These are phyloP conservation scores for Engystomops pustulosus DNA, from an alignment of 2,113 vertebrate genomes.

Conservation along the genomic window DNA sequence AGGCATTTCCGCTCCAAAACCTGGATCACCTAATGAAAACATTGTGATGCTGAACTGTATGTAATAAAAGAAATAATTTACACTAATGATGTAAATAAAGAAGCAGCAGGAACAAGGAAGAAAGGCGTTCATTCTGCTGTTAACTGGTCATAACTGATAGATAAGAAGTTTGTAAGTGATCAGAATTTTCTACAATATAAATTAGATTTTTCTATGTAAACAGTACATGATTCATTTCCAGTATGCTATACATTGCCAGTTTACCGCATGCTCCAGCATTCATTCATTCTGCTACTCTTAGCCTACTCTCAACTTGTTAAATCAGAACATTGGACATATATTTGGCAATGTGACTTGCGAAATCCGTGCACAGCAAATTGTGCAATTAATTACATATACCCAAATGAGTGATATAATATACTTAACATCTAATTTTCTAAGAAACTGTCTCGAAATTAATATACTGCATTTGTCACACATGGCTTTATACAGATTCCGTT, in stretches of 20 bases:
- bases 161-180: not conserved
- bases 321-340: conserved; percentile 3
- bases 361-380: conserved; percentile 12
- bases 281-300: not conserved
- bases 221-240: not conserved
- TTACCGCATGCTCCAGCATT: not conserved
- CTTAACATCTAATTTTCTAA: conserved; percentile 19
- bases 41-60: not conserved
- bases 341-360: not conserved
- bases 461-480: not conserved
- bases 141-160: not conserved
- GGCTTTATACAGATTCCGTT: conserved; percentile 6
- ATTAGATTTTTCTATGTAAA: not conserved
- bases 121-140: not conserved
- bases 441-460: conserved; percentile 3
- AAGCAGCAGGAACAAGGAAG: not conserved
- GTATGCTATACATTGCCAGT: not conserved
- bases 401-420: conserved; percentile 14
- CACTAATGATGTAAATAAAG: not conserved
- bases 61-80: not conserved
- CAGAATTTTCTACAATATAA: not conserved
- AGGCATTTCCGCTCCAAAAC: not conserved
- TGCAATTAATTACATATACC: conserved; percentile 23
- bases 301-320: conserved; percentile 11
- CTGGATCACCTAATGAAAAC: conserved; percentile 5